Conservation (phyloP, 2,113 vertebrate species). For the Fulica atra region DNA sequence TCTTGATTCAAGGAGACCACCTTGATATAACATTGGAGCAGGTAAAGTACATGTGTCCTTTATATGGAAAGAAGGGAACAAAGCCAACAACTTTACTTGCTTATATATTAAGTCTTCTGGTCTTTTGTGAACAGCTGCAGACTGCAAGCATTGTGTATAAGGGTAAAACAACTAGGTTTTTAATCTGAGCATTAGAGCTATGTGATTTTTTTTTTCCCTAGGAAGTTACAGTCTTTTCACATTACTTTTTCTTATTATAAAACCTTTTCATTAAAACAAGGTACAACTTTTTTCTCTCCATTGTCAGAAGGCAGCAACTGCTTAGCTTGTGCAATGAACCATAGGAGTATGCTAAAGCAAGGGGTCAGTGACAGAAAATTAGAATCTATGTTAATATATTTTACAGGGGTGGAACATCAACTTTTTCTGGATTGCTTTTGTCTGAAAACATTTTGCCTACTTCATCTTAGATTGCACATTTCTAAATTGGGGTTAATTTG, state of each 20-base stretch:
- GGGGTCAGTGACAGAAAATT: background rate
- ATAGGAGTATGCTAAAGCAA: background rate
- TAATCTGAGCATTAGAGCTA: conserved; percentile 34
- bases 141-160: background rate
- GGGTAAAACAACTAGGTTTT: conserved; percentile 20
- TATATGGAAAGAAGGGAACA: conserved; percentile 27
- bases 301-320: background rate
- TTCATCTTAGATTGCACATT: background rate
- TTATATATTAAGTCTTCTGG: background rate
- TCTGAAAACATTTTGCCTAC: background rate
- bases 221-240: background rate
- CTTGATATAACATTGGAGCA: background rate
- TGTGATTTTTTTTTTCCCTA: background rate
- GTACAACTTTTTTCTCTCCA: background rate
- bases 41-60: background rate
- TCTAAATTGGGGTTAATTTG: background rate
- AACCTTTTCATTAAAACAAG: background rate
- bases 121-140: conserved; percentile 53
- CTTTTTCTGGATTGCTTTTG: background rate
- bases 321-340: background rate
- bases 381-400: background rate
- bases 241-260: background rate
- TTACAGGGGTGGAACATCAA: background rate
- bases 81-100: conserved; percentile 4
- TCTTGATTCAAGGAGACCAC: conserved; percentile 13